Evolutionary conservation across 2,113 vertebrate species (phyloP), one percentile per base, ranked within the genome.

Genomic region (Tenebrosternarchus preto): DNA sequence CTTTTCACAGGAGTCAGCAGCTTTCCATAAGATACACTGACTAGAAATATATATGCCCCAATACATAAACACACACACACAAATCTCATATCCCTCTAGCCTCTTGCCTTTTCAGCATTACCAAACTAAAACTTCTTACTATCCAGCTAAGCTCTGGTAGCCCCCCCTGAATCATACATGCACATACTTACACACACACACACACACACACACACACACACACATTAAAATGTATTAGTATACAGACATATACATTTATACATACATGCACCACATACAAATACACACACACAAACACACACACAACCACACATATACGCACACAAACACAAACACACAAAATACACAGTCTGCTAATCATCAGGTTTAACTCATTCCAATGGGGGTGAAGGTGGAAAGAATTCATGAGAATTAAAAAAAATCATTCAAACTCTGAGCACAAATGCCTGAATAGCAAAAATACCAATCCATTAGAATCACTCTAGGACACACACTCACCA

Each of bases 1-100:
- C 60, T 36, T 46, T 43, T 50, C 59, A 59, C 56, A 57, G 33
- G 15, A 63, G 73, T 76, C 73, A 76, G 73, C 73, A 64, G 39
- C 24, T 50, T 64, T 64, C 24, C 36, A 50, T 39, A 63, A 63
- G 61, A 15, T 17, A 63, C 15, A 61, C 39, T 9, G 3, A 24
- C 16, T 22, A 43, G 59, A 61, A 61, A 61, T 25, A 39, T 39
- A n/a, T 43, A 61, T 33, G 25, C 22, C 33, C 46, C 53, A 70
- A 39, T 59, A 36, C 33, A 59, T 15, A 73, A 25, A 61, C 53
- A 57, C 70, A 73, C 9, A 73, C 33, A 43, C 33, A 39, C 22
- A 59, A 20, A 50, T 50, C 17, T 27, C 31, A n/a, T 60, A 61
- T 46, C 33, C 22, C 61, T 59, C n/a, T 9, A 43, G 57, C 16